These are phyloP conservation scores for Laticauda laticaudata DNA, from an alignment of 2,113 vertebrate genomes.

Conservation along the genomic window DNA sequence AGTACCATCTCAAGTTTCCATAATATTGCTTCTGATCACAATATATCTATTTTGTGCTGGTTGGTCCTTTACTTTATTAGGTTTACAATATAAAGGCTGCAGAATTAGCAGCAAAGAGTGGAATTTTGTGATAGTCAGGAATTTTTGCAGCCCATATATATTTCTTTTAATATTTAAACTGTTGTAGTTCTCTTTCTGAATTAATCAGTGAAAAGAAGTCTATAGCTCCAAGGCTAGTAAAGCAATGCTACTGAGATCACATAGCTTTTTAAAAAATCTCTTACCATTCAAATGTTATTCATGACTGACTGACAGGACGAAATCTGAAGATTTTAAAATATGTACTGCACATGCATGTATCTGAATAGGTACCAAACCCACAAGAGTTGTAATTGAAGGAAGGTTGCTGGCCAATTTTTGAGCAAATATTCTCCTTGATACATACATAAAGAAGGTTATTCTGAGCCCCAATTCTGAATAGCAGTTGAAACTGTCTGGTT, in stretches of 20 bases:
- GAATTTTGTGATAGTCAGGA: background rate
- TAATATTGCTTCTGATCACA: background rate
- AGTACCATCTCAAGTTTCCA: background rate
- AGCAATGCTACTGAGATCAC: background rate
- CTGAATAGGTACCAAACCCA: background rate
- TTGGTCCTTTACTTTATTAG: background rate
- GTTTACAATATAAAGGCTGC: background rate
- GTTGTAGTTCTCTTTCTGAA: background rate
- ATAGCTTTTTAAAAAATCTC: background rate
- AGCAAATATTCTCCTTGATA: background rate
- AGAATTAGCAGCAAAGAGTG: background rate
- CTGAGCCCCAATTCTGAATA: background rate
- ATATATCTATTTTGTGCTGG: background rate
- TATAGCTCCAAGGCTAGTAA: background rate
- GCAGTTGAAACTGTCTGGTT: background rate
- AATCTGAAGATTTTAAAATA: background rate
- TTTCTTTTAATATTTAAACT: background rate
- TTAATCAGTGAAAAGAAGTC: background rate
- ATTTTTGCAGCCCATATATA: background rate
- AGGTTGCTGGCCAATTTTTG: background rate
- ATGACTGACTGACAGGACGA: background rate
- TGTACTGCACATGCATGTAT: background rate
- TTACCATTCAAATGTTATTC: too few species aligned
- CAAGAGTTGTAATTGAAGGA: background rate
- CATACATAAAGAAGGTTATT: background rate